Evolutionary conservation across 2,888 invertebrate genomes (phyloP), one percentile per base, ranked within the genome.

Genomic region (Cantharis rufa): DNA sequence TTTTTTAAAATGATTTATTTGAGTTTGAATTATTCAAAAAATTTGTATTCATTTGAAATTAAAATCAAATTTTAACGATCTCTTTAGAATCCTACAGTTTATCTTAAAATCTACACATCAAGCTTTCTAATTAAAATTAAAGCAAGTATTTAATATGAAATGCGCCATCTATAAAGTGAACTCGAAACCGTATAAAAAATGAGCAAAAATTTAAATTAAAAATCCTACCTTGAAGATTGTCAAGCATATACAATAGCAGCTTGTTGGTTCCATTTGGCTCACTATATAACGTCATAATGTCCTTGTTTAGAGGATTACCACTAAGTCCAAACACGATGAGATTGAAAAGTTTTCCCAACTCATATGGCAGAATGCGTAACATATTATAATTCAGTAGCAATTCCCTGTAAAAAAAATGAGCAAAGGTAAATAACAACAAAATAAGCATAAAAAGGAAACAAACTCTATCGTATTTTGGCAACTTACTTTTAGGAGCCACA

Each of bases 301-400:
- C 98, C 88, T 96, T 96, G 86, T 94, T 94, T 81, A 99, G 91
- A 62, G 98, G 98, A 91, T 99, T 99, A 21, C 98, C 98, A 86
- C 95, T 94, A 83, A 96, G 91, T 86, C 98, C 97, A 82, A 99
- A 91, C 85, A 95, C 93, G 89, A 97, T 96, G 81, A 99, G 92
- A 90, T 98, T 97, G 90, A 99, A 99, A 84, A 99, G 92, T 90
- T 98, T 98, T 83, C 99, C 99, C 84, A 99, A 91, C 90, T 99
- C 98, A 89, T 96, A 98, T 3, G 99, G 99, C 86, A 99, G 91
- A 83, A 95, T 94, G 82, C 98, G 93, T 84, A 99, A 92, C 89
- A 94, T 94, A 90, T 99, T 99, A 90, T 98, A 94, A 90, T 96
- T 96, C 83, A 99, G 91, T 86, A 96, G 93, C 84, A 99, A 92